Evolutionary conservation across 2,797 vertebrate genomes (phyloP).

Genomic region (Pangasius sanitwongsei): DNA sequence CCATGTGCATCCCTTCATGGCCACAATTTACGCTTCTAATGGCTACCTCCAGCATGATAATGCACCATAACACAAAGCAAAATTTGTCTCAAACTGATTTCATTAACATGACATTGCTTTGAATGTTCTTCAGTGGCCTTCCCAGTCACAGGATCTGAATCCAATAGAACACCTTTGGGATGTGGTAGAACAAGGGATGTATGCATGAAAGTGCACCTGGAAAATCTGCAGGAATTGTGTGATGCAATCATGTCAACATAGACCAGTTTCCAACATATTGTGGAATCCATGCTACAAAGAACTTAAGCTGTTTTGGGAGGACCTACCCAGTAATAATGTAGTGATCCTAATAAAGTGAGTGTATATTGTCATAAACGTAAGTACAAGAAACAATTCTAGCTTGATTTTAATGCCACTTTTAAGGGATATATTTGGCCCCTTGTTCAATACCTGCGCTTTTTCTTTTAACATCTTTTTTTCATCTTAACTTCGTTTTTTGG

Average conservation of each 20-base stretch:
- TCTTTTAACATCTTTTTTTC: background rate
- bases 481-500: background rate
- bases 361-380: background rate
- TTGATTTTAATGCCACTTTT: background rate
- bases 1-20: too few species aligned
- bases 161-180: background rate
- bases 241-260: background rate
- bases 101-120: background rate
- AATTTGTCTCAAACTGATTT: background rate
- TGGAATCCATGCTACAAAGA: background rate
- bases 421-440: background rate
- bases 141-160: background rate
- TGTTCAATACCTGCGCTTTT: background rate
- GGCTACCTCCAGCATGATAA: too few species aligned
- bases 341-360: background rate
- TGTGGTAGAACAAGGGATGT: background rate
- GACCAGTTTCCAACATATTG: background rate
- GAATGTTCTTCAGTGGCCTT: background rate
- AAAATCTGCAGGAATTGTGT: background rate
- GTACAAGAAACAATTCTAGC: background rate
- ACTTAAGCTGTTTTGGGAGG: background rate
- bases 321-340: background rate
- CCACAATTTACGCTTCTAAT: background rate
- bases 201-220: background rate
- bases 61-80: background rate